phyloP scores from a whole-genome alignment of 2,797 vertebrate species.

The Gorsachius magnificus region DNA sequence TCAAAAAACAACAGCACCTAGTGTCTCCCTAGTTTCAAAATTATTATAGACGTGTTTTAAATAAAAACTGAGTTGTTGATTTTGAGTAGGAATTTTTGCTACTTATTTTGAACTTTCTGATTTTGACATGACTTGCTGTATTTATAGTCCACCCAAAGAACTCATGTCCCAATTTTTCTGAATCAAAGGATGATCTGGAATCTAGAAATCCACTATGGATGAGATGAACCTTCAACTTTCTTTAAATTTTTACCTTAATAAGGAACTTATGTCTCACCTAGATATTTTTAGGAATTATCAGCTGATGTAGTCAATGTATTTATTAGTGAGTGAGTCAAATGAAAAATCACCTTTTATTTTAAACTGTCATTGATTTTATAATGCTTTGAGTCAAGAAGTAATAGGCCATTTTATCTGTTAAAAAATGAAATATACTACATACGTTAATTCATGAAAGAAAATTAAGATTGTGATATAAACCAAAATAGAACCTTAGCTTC shows the following conservation, averaged over 20 bases:
- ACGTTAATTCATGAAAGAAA: background rate
- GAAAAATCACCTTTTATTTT: background rate
- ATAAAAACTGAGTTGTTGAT: rapidly evolving
- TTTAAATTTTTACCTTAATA: background rate
- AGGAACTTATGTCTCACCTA: background rate
- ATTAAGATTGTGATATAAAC: background rate
- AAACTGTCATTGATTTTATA: background rate
- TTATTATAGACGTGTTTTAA: too few species aligned
- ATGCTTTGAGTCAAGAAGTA: background rate
- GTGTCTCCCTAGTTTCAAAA: background rate
- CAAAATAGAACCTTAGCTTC: background rate
- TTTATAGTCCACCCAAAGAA: background rate
- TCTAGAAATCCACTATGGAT: background rate
- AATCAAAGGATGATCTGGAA: background rate
- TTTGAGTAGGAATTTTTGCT: rapidly evolving
- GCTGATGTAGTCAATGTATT: background rate
- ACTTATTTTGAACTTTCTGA: background rate
- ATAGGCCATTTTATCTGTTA: background rate
- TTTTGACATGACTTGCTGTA: background rate
- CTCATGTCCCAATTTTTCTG: background rate
- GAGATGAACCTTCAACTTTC: background rate
- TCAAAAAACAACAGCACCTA: background rate
- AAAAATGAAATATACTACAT: background rate
- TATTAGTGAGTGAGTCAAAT: background rate
- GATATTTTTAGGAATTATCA: background rate